Evolutionary conservation across 1,140 invertebrate species (phyloP).

Genomic region (Cydia amplana): DNA sequence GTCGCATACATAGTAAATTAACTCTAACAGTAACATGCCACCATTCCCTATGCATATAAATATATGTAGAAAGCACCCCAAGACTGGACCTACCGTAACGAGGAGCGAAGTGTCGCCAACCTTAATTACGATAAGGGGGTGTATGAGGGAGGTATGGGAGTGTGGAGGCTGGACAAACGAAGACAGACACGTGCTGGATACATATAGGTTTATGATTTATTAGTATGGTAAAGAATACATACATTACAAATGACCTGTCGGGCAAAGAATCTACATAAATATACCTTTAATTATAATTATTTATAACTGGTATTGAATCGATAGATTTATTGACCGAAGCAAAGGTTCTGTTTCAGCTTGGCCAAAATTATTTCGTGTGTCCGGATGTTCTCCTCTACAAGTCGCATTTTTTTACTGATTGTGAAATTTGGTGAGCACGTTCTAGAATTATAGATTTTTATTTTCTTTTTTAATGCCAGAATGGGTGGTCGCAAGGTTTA

Average conservation of each 20-base stretch:
- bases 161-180: constrained; percentile 4
- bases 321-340: too few relatives aligned
- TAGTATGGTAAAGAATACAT: not conserved
- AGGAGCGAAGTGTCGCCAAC: constrained; percentile 54
- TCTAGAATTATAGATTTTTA: too few relatives aligned
- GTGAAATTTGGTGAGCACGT: too few relatives aligned
- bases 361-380: too few relatives aligned
- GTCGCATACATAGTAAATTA: not conserved
- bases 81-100: constrained; percentile 63
- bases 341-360: too few relatives aligned
- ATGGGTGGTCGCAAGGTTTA: too few relatives aligned
- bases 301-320: too few relatives aligned
- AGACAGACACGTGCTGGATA: not conserved
- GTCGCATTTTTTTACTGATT: too few relatives aligned
- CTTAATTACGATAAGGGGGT: constrained; percentile 52
- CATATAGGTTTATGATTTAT: constrained; percentile 2
- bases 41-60: not conserved
- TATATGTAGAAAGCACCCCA: constrained; percentile 15
- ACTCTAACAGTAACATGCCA: not conserved
- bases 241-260: not conserved
- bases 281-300: not conserved
- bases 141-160: not conserved
- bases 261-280: too few relatives aligned
- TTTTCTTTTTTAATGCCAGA: too few relatives aligned
- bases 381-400: too few relatives aligned